Conservation (phyloP, 2,113 vertebrate species). For the Notarius quadriscutis region DNA sequence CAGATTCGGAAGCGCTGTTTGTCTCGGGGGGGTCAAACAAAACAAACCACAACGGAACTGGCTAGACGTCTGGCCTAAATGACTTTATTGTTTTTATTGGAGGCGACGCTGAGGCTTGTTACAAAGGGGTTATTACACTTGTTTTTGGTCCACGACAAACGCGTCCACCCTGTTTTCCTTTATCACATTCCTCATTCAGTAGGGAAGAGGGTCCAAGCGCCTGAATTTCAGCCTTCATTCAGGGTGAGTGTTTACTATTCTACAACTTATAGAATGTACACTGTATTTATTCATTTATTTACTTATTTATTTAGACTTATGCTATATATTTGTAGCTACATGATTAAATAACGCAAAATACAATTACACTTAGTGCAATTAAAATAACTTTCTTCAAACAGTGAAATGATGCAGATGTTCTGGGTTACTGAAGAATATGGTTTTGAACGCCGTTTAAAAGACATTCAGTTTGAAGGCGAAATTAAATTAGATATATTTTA, state of each 20-base stretch:
- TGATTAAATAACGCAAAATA: not conserved
- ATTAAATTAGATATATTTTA: no score
- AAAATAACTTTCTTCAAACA: not conserved
- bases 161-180: constrained; percentile 25
- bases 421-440: not conserved
- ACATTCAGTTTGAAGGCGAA: not conserved
- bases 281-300: no score
- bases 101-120: constrained; percentile 75
- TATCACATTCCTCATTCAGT: not conserved
- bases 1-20: constrained; percentile 77
- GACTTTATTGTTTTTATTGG: constrained; percentile 84
- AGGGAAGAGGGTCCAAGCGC: not conserved
- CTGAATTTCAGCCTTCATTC: not conserved
- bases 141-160: constrained; percentile 49
- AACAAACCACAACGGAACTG: constrained; percentile 72
- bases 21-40: constrained; percentile 79
- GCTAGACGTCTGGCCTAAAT: constrained; percentile 90
- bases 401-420: not conserved
- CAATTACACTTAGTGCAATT: not conserved
- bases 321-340: not conserved
- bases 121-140: constrained; percentile 69
- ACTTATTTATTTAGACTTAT: not conserved
- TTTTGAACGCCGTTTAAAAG: not conserved
- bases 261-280: not conserved
- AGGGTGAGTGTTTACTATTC: not conserved